phyloP scores from a whole-genome alignment of 2,888 invertebrate genomes.

The Lapara coniferarum region DNA sequence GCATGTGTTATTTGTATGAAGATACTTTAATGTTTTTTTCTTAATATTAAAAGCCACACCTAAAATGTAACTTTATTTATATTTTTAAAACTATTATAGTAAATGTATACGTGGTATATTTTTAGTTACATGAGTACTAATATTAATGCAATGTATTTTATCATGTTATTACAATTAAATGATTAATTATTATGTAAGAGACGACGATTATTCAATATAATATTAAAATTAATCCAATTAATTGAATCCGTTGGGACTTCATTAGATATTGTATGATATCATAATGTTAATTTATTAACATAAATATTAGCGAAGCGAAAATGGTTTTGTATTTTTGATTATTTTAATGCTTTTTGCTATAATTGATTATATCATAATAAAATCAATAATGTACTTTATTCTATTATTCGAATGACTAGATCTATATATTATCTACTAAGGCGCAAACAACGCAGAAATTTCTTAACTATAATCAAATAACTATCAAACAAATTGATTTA shows the following conservation, averaged over 20 bases:
- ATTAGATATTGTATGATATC: neutral
- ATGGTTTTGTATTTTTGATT: neutral
- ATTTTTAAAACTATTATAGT: neutral
- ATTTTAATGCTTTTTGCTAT: constrained; percentile 8
- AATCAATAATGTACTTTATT: neutral
- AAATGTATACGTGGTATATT: neutral
- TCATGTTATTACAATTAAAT: neutral
- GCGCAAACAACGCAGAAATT: constrained; percentile 2
- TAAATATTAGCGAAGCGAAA: constrained; percentile 1
- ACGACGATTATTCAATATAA: neutral
- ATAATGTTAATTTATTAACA: neutral
- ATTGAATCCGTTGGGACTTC: neutral
- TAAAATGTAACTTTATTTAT: neutral
- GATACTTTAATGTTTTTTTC: neutral
- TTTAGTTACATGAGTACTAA: neutral
- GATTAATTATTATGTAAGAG: neutral
- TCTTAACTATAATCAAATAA: neutral
- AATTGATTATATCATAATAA: neutral
- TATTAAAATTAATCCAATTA: neutral
- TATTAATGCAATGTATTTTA: neutral
- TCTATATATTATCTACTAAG: neutral
- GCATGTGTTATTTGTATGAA: neutral
- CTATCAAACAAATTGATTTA: neutral
- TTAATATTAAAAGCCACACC: constrained; percentile 6
- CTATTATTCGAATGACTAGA: neutral